Base-by-base conservation (phyloP, 2,888 invertebrate species). In the Caenorhabditis sp. region DNA sequence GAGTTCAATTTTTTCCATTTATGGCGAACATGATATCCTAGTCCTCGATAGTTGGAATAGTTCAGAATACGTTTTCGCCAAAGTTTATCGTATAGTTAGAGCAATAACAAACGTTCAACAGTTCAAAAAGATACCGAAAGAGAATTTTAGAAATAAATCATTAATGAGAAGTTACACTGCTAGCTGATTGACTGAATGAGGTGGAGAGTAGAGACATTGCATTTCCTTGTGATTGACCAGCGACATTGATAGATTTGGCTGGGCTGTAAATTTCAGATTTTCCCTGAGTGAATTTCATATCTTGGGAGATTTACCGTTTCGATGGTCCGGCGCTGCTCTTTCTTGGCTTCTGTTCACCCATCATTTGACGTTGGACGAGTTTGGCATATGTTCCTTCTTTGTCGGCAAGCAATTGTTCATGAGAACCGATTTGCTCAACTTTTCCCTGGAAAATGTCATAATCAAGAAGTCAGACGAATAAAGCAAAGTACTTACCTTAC, bases 371-470 rank as follows among this genome's bases (percentile, higher is more conserved):
- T 59, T 87, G 89, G 20, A 90, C 90, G 20, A 90, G 85, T 23
- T 88, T 86, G 59, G 88, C 85, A 82, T 90, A 90, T 1, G 89
- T 87, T 59, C 90, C 90, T 43, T 88, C 74, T 25, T 61, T 81
- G 65, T 82, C 76, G 20, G 75, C 72, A 88, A 90, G 89, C 43
- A 90, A 83, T 67, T 89, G 87, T 49, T 89, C 88, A 79, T 90
- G 90, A 27, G 88, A 89, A 38, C 90, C 90, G 66, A 86, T 83
- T 78, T 90, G 90, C n/a, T 88, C 88, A 21, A 90, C 88, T 59
- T 76, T 54, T 54, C 83, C 83, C 77, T 78, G n/a, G n/a, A n/a
- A n/a, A n/a, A n/a, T n/a, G n/a, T n/a, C n/a, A n/a, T n/a, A n/a
- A n/a, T n/a, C n/a, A n/a, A n/a, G n/a, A n/a, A n/a, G n/a, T n/a